A percentile compares a stretch with the other conserved stretches of the same genome.
Conservation (phyloP, 1,140 invertebrate species). For the Cheumatopsyche charites region DNA sequence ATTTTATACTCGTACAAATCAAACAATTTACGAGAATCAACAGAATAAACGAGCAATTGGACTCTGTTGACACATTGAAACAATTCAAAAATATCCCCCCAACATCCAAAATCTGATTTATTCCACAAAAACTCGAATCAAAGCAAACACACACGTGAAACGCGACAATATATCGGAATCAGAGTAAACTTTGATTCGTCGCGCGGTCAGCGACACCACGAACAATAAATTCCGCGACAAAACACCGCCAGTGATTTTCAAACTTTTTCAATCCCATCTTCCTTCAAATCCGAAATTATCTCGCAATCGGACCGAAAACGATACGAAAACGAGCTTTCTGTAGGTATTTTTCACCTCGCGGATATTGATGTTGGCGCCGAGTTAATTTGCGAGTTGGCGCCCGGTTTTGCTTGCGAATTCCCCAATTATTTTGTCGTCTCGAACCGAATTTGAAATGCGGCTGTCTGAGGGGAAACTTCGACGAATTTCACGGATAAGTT, state of each 20-base stretch:
- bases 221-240: too few species aligned
- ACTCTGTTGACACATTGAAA: too few species aligned
- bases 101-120: too few species aligned
- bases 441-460: constrained; percentile 31
- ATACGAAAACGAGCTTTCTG: neutral
- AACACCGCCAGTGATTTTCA: neutral
- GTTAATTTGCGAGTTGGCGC: constrained; percentile 28
- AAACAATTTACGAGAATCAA: too few species aligned
- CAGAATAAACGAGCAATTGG: too few species aligned
- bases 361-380: constrained; percentile 32
- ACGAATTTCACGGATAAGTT: constrained; percentile 31
- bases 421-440: constrained; percentile 32
- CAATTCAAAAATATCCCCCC: too few species aligned
- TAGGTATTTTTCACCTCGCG: neutral
- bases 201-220: neutral
- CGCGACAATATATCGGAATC: neutral
- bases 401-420: constrained; percentile 20
- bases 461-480: constrained; percentile 7
- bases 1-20: too few species aligned
- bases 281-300: neutral
- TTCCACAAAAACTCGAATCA: too few species aligned
- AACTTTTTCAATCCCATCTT: neutral
- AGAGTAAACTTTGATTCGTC: neutral
- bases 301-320: neutral
- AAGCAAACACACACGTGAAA: too few species aligned